Evolutionary conservation across 1,140 invertebrate species (phyloP), one percentile per base, ranked within the genome.

Genomic region (Lethocerus indicus): DNA sequence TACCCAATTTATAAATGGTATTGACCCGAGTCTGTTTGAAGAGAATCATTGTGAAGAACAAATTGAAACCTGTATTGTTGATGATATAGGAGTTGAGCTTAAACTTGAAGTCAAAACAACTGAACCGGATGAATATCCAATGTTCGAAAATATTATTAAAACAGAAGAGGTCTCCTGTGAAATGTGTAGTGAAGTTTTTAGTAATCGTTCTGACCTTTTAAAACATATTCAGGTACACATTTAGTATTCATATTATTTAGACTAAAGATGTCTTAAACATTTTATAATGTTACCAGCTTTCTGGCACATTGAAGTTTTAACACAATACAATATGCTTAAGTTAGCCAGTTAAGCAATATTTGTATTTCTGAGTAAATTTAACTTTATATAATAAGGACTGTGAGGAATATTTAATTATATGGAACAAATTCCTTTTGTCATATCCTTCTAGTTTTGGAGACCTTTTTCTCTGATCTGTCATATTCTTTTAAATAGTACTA

Each of bases 201-300:
- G 73, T 1, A 75, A 78, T 53, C 73, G 81, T 35, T 74, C 77
- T 32, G 78, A 83, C 51, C 65, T 86, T 12, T 63, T 85, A 36
- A 69, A 78, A 2, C 83, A 86, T 62, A 81, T 87, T 50, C 78
- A 80, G 16, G 76, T 85, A 59, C 82, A 87, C 62, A 85, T 85
- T 67, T 84, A 57, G 49, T 53, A 32, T 9, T 32, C 29, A 9
- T 32, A 32, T 9, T 9, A 9, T 32, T 32, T 9, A 32, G n/a
- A 32, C 9, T n/a, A 32, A 32, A 32, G 7, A 32, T 32, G n/a
- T 32, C 9, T n/a, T n/a, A n/a, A n/a, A n/a, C n/a, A n/a, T n/a
- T n/a, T n/a, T n/a, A n/a, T n/a, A n/a, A n/a, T n/a, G n/a, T n/a
- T n/a, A n/a, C n/a, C n/a, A n/a, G n/a, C n/a, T n/a, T n/a, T n/a